A percentile compares a stretch with the other conserved stretches of the same genome.
Conservation (phyloP, 2,888 invertebrate genomes). For the Cosmia trapezina region DNA sequence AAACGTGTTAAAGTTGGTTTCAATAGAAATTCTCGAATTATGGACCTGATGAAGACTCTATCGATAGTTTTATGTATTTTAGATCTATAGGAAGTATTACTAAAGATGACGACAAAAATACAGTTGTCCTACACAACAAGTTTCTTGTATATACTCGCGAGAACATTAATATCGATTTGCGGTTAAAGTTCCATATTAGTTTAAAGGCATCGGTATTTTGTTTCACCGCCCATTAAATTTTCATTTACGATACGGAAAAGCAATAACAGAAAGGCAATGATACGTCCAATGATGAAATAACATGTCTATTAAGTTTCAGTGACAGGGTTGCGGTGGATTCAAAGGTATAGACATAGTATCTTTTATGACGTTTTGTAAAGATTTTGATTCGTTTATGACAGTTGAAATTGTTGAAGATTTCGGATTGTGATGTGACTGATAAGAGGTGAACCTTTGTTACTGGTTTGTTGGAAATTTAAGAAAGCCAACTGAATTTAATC, state of each 20-base stretch:
- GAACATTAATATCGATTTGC: slow-evolving; percentile 57
- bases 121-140: slow-evolving; percentile 5
- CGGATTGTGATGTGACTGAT: slow-evolving; percentile 9
- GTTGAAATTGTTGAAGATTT: slow-evolving; percentile 11
- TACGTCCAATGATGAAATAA: slow-evolving; percentile 66
- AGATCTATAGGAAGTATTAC: neutral
- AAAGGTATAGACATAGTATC: slow-evolving; percentile 36
- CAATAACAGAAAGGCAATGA: slow-evolving; percentile 66
- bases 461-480: neutral
- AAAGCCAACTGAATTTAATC: neutral
- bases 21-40: neutral
- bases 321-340: slow-evolving; percentile 53
- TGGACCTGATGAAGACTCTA: neutral
- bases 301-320: slow-evolving; percentile 63
- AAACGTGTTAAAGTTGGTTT: neutral
- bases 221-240: slow-evolving; percentile 67
- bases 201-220: slow-evolving; percentile 59
- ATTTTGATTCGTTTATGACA: slow-evolving; percentile 49
- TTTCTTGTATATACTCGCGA: slow-evolving; percentile 26
- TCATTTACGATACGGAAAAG: slow-evolving; percentile 66
- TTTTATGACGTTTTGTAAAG: slow-evolving; percentile 31
- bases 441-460: neutral
- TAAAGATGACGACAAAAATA: neutral
- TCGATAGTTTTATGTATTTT: slow-evolving; percentile 9
- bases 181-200: slow-evolving; percentile 59